Conservation (phyloP, 2,888 invertebrate genomes). For the Cephus spinipes region DNA sequence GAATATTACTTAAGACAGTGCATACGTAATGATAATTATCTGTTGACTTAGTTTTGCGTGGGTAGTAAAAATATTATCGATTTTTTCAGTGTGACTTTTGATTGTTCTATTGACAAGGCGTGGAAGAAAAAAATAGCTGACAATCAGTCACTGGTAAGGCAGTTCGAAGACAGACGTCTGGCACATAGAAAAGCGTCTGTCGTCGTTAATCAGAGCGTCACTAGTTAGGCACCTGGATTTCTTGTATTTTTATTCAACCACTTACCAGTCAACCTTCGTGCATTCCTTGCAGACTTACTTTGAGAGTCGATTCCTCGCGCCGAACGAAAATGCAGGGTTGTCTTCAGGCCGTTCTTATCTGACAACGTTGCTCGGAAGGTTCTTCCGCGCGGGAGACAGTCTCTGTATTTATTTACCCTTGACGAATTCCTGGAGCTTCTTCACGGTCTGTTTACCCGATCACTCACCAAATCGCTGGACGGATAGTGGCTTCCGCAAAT, state of each 20-base stretch:
- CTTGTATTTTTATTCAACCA: constrained; percentile 8
- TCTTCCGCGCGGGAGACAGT: not conserved
- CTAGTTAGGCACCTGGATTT: constrained; percentile 50
- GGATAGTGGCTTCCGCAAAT: not conserved
- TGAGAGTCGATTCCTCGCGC: not conserved
- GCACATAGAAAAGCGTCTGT: constrained; percentile 16
- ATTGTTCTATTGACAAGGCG: not conserved
- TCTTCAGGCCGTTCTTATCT: not conserved
- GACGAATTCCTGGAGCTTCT: not conserved
- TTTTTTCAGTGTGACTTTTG: not conserved
- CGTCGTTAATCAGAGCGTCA: constrained; percentile 59
- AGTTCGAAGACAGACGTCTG: not conserved
- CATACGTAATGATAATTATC: too few species aligned
- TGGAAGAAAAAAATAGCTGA: not conserved
- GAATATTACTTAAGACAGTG: too few species aligned
- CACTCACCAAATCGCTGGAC: not conserved
- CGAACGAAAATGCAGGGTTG: not conserved
- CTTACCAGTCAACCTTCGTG: not conserved
- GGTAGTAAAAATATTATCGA: too few species aligned
- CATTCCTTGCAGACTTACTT: not conserved
- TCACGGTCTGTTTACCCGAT: not conserved
- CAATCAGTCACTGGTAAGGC: not conserved
- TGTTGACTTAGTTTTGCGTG: too few species aligned
- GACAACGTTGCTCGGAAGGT: not conserved
- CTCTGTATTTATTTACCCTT: not conserved